phyloP scores from a whole-genome alignment of 1,140 invertebrate species.

The Eueides isabella region DNA sequence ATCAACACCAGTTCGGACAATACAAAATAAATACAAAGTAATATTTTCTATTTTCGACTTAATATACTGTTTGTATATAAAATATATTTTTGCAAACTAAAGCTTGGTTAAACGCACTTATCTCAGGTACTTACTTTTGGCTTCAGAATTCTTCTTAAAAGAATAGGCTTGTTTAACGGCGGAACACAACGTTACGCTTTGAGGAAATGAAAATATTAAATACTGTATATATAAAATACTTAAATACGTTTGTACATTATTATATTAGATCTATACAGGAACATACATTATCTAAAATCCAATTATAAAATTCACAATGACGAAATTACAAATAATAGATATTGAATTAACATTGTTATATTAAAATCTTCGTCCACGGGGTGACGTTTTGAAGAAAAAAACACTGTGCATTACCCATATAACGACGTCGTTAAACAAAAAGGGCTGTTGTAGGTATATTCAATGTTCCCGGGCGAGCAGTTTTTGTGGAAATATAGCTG shows the following conservation, averaged over 20 bases:
- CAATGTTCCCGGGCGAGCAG: slow-evolving; percentile 61
- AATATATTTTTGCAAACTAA: too few relatives aligned
- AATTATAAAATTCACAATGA: background rate
- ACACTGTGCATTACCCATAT: slow-evolving; percentile 63
- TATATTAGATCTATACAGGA: too few relatives aligned
- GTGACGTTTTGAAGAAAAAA: slow-evolving; percentile 54
- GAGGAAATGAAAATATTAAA: too few relatives aligned
- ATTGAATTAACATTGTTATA: background rate
- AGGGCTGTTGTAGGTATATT: slow-evolving; percentile 55
- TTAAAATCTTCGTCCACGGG: background rate
- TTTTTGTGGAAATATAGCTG: slow-evolving; percentile 78
- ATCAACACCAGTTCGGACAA: too few relatives aligned
- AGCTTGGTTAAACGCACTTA: too few relatives aligned
- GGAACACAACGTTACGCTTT: too few relatives aligned
- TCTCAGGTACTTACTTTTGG: too few relatives aligned
- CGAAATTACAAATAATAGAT: background rate
- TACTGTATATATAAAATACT: background rate
- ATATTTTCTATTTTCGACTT: too few relatives aligned
- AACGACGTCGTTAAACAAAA: slow-evolving; percentile 75
- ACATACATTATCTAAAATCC: background rate
- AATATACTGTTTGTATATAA: too few relatives aligned
- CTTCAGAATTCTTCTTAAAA: too few relatives aligned
- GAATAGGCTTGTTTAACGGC: too few relatives aligned
- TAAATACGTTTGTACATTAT: background rate
- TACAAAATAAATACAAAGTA: too few relatives aligned